A percentile compares a stretch with the other conserved stretches of the same genome.
Evolutionary conservation across 2,888 invertebrate species (phyloP).

Genomic region (Phortica okadai): DNA sequence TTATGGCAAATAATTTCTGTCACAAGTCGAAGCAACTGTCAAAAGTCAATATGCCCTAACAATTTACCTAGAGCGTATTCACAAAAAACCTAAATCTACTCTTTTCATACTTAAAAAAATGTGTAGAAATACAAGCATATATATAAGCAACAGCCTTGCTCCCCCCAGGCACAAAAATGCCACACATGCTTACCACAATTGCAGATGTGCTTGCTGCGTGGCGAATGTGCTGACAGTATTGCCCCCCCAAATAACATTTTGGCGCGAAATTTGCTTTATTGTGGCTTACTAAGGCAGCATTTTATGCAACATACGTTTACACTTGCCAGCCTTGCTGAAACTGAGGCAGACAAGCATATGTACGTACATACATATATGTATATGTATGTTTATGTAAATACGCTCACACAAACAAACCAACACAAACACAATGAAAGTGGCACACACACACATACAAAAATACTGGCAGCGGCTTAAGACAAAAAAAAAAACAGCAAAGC

Average conservation of each 20-base stretch:
- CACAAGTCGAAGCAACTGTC: neutral
- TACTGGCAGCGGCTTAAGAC: neutral
- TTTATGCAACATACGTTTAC: slow-evolving; percentile 33
- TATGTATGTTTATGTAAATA: neutral
- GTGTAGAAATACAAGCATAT: neutral
- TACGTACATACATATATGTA: too few relatives aligned
- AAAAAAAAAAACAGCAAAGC: neutral
- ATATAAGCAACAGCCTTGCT: neutral
- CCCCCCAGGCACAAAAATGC: neutral
- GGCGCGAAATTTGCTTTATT: slow-evolving; percentile 30
- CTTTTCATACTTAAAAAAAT: slow-evolving; percentile 17
- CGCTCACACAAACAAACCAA: neutral
- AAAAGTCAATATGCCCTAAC: neutral
- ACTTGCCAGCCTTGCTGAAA: neutral
- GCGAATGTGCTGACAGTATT: slow-evolving; percentile 16
- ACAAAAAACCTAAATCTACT: slow-evolving; percentile 6
- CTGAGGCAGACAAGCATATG: neutral
- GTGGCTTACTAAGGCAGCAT: slow-evolving; percentile 27
- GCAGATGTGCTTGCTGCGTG: neutral
- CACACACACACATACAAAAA: slow-evolving; percentile 1
- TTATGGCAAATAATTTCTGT: too few relatives aligned
- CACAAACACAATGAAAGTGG: neutral
- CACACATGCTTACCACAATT: neutral
- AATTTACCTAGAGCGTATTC: neutral
- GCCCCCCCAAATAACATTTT: slow-evolving; percentile 1